A percentile compares a stretch with the other conserved stretches of the same genome.
These are phyloP conservation scores for Leptopilina drosophilae DNA, from an alignment of 2,888 invertebrate genomes.

Conservation along the genomic window DNA sequence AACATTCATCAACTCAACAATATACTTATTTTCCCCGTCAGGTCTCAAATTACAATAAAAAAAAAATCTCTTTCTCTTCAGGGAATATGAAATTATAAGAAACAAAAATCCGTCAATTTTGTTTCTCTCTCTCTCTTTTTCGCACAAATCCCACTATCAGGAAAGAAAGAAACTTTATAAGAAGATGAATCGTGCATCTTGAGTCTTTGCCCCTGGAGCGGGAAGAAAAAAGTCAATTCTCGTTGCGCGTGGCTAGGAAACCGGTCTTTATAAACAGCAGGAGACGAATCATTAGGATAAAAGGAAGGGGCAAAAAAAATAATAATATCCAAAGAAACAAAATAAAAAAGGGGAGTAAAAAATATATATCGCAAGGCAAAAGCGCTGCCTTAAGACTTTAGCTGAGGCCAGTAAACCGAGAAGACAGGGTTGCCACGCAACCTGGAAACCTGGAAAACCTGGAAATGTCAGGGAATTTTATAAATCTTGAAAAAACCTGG, in stretches of 20 bases:
- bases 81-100: not conserved
- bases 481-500: too few species aligned
- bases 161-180: not conserved
- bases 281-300: constrained; percentile 28
- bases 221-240: constrained; percentile 67
- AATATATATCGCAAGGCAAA: not conserved
- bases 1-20: too few species aligned
- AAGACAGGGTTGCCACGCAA: too few species aligned
- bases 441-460: too few species aligned
- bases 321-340: not conserved
- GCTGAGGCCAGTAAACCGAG: constrained; percentile 9
- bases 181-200: constrained; percentile 24
- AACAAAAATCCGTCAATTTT: not conserved
- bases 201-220: constrained; percentile 52
- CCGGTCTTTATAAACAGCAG: constrained; percentile 20
- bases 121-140: not conserved
- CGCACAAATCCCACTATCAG: constrained; percentile 7
- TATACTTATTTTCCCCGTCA: not conserved
- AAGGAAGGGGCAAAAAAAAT: not conserved
- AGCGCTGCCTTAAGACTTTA: constrained; percentile 21
- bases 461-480: too few species aligned
- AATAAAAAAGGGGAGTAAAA: not conserved
- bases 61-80: not conserved
- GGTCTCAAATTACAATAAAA: too few species aligned
- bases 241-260: constrained; percentile 66